These are phyloP conservation scores for Tamias sibiricus DNA, from an alignment of 2,113 vertebrate genomes.

Conservation along the genomic window DNA sequence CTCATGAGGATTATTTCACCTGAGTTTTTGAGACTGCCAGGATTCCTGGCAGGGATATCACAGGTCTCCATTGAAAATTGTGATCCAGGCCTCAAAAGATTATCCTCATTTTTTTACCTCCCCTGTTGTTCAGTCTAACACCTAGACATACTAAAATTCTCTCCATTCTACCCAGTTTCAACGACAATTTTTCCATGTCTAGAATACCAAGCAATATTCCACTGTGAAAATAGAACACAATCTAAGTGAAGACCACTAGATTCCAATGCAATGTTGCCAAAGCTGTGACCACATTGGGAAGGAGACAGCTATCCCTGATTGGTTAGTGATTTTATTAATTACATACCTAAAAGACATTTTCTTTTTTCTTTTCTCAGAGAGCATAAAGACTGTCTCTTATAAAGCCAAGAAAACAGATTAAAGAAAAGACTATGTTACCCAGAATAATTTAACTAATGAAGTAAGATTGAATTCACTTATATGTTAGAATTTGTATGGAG, in stretches of 20 bases:
- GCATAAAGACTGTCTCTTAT: neutral
- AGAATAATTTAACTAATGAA: conserved; percentile 42
- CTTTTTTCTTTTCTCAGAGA: neutral
- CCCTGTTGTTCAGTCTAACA: neutral
- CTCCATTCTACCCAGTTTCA: neutral
- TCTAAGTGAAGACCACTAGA: neutral
- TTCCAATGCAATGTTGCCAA: neutral
- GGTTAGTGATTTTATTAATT: neutral
- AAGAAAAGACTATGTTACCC: neutral
- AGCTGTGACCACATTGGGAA: neutral
- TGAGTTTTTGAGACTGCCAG: neutral
- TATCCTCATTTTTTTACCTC: neutral
- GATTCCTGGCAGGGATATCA: neutral
- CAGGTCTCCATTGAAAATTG: neutral
- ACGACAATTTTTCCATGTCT: neutral
- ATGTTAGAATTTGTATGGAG: conserved; percentile 9
- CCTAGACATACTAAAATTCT: neutral
- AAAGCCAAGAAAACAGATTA: neutral
- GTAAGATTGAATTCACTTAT: neutral
- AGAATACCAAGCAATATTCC: neutral
- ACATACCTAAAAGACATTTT: neutral
- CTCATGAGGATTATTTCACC: neutral
- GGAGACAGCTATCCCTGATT: neutral
- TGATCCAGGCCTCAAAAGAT: neutral
- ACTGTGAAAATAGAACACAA: neutral